Evolutionary conservation across 2,113 vertebrate species (phyloP), one percentile per base, ranked within the genome.

Genomic region (Rousettus leschenaultii): DNA sequence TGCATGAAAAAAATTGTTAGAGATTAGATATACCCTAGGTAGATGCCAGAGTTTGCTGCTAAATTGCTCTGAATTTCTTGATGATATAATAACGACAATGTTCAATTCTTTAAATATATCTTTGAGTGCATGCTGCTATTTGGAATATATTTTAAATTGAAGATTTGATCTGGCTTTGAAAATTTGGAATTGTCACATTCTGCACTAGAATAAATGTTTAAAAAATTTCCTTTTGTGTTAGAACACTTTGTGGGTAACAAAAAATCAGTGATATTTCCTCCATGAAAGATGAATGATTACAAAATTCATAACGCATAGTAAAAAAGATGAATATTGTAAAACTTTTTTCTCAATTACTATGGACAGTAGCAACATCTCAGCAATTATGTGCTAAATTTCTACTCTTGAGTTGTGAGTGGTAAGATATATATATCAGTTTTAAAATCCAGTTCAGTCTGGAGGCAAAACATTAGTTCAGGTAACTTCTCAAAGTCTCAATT

Each of bases 51-150:
- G 22, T 73, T 74, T 78, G n/a, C 73, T 77, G 35, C 19, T 85
- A 88, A 95, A 48, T 75, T 95, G n/a, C 77, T 95, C 59, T 38
- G 15, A 94, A 82, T 88, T 88, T 95, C 77, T 90, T 89, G 35
- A 95, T 86, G 79, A 68, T 92, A 71, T 70, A 43, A 75, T 73
- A 35, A 85, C 73, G 71, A 77, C 33, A 82, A 14, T 71, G 19
- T 87, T 88, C 59, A 80, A 73, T 80, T 86, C 21, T 59, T 53
- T 53, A 89, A 89, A 73, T 70, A 78, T 38, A 74, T 66, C 18
- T 19, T 30, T 89, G 33, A 85, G 4, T 91, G 14, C 14, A 2
- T 35, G 51, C 16, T 75, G 51, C 16, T 75, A 80, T 85, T 85
- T 84, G 35, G 35, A 93, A 93, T 43, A 86, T 68, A 75, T 88